A percentile compares a stretch with the other conserved stretches of the same genome.
phyloP scores from a whole-genome alignment of 2,113 vertebrate species.

The Onychostoma macrolepis region DNA sequence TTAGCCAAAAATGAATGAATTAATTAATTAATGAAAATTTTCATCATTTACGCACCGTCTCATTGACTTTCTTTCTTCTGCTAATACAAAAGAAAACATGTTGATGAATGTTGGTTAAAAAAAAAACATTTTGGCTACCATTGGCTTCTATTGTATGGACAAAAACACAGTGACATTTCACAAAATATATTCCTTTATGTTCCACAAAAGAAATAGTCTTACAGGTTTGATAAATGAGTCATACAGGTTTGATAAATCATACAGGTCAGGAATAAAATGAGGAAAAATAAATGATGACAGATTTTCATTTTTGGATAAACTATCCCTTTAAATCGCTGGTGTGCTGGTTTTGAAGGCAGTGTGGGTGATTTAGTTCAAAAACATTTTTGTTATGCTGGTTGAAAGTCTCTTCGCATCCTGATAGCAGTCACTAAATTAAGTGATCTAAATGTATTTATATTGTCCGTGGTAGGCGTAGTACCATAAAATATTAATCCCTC shows the following conservation, averaged over 20 bases:
- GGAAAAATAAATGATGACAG: background rate
- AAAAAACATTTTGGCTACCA: background rate
- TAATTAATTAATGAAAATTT: background rate
- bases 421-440: too few species aligned
- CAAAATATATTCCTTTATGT: background rate
- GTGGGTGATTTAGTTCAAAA: too few species aligned
- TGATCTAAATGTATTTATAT: too few species aligned
- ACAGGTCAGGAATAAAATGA: background rate
- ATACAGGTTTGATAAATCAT: background rate
- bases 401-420: too few species aligned
- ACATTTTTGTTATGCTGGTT: too few species aligned
- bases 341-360: too few species aligned
- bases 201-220: background rate
- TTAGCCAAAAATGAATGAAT: background rate
- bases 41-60: background rate
- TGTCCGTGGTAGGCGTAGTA: too few species aligned
- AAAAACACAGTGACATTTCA: background rate
- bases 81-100: background rate
- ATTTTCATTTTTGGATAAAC: background rate
- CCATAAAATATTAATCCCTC: too few species aligned
- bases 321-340: background rate
- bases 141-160: background rate
- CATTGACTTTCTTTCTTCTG: background rate
- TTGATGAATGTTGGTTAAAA: background rate
- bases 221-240: too few species aligned